phyloP scores from a whole-genome alignment of 1,140 invertebrate genomes.

The Pseudoatta argentina region DNA sequence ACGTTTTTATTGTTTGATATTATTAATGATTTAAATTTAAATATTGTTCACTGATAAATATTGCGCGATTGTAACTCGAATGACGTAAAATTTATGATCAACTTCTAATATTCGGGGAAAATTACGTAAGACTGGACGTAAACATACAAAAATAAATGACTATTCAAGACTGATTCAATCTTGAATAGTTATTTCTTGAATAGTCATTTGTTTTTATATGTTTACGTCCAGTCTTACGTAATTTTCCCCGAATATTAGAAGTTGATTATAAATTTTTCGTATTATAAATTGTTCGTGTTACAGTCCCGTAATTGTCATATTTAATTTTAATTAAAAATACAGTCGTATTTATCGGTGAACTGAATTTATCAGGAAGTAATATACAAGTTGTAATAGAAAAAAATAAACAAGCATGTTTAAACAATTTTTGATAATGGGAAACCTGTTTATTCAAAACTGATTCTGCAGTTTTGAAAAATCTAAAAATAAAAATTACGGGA shows the following conservation, averaged over 20 bases:
- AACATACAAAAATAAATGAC: neutral
- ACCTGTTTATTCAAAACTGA: neutral
- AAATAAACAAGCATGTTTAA: neutral
- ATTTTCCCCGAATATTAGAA: neutral
- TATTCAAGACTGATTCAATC: too few relatives aligned
- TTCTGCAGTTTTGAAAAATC: neutral
- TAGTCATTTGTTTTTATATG: neutral
- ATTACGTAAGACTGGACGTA: neutral
- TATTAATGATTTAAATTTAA: neutral
- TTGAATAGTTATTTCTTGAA: neutral
- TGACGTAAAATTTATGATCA: neutral
- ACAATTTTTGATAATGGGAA: neutral
- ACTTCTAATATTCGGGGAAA: neutral
- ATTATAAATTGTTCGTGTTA: too few relatives aligned
- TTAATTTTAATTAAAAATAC: too few relatives aligned
- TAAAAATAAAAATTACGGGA: conserved; percentile 4
- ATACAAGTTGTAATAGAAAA: neutral
- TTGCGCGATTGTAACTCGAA: neutral
- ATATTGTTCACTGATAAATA: neutral
- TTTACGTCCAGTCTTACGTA: neutral
- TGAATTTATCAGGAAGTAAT: neutral
- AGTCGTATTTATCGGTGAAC: too few relatives aligned
- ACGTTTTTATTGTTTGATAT: conserved; percentile 10
- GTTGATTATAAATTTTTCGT: neutral
- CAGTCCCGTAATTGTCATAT: too few relatives aligned